phyloP scores from a whole-genome alignment of 2,797 vertebrate genomes.

The Eospalax fontanierii region DNA sequence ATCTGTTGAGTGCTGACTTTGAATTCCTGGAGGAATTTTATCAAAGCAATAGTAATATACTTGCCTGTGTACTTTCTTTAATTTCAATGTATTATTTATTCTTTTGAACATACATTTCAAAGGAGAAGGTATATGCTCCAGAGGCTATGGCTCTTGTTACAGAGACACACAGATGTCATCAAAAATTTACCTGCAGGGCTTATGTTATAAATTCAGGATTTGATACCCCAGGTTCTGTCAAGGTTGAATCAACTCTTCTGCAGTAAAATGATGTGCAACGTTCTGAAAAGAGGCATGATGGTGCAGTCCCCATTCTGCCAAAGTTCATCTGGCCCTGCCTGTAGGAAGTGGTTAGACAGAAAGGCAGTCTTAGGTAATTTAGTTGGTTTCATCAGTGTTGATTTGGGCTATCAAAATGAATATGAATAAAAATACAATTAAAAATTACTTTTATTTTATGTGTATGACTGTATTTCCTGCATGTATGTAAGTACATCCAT shows the following conservation, averaged over 20 bases:
- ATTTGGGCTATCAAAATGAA: constrained; percentile 39
- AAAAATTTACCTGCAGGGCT: constrained; percentile 66
- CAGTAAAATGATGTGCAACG: constrained; percentile 52
- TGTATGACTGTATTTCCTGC: too few relatives aligned
- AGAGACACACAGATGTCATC: constrained; percentile 72
- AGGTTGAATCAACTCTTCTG: constrained; percentile 38
- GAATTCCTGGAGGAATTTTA: constrained; percentile 61
- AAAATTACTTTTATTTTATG: too few relatives aligned
- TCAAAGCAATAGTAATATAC: neutral
- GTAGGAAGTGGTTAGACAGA: neutral
- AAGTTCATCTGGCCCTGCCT: neutral
- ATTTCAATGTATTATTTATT: constrained; percentile 57
- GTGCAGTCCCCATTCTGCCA: neutral
- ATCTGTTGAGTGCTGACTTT: neutral
- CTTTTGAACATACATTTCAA: constrained; percentile 72
- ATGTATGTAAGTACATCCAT: too few relatives aligned
- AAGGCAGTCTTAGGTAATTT: constrained; percentile 39
- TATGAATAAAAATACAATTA: neutral
- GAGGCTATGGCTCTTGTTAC: constrained; percentile 65
- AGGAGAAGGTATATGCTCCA: constrained; percentile 54
- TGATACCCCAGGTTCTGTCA: constrained; percentile 53
- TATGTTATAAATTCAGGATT: constrained; percentile 71
- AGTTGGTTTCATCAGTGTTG: constrained; percentile 57
- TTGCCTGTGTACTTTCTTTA: constrained; percentile 53
- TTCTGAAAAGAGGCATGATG: constrained; percentile 44